A percentile compares a stretch with the other conserved stretches of the same genome.
Conservation (phyloP, 2,888 invertebrate species). For the Smittia aterrima region DNA sequence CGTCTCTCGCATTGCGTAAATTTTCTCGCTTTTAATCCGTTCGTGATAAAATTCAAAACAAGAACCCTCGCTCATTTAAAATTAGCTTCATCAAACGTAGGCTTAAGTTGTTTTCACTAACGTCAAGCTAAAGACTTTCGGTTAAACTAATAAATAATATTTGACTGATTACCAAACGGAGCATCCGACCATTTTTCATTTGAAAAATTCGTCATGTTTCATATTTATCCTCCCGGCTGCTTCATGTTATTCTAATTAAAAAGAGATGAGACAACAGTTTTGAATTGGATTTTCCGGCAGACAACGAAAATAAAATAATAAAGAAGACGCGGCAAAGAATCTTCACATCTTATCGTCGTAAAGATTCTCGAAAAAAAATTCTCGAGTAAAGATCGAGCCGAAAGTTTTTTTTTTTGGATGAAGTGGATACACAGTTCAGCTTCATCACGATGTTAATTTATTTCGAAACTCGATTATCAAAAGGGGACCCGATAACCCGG, state of each 20-base stretch:
- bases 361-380: neutral
- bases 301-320: neutral
- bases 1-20: neutral
- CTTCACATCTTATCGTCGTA: neutral
- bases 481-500: slow-evolving; percentile 3
- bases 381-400: neutral
- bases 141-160: slow-evolving; percentile 27
- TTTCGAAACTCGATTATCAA: neutral
- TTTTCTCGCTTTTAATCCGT: neutral
- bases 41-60: slow-evolving; percentile 7
- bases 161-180: slow-evolving; percentile 27
- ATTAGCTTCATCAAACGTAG: too few relatives aligned
- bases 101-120: neutral
- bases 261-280: neutral
- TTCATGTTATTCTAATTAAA: slow-evolving; percentile 7
- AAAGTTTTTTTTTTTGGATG: neutral
- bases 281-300: slow-evolving; percentile 7
- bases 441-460: slow-evolving; percentile 7
- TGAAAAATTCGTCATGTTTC: neutral
- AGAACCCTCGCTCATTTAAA: neutral
- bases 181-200: neutral
- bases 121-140: neutral
- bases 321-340: neutral
- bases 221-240: neutral
- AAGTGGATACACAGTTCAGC: neutral